phyloP scores from a whole-genome alignment of 35 echinoderm and acorn worm genomes.

The Apostichopus japonicus region DNA sequence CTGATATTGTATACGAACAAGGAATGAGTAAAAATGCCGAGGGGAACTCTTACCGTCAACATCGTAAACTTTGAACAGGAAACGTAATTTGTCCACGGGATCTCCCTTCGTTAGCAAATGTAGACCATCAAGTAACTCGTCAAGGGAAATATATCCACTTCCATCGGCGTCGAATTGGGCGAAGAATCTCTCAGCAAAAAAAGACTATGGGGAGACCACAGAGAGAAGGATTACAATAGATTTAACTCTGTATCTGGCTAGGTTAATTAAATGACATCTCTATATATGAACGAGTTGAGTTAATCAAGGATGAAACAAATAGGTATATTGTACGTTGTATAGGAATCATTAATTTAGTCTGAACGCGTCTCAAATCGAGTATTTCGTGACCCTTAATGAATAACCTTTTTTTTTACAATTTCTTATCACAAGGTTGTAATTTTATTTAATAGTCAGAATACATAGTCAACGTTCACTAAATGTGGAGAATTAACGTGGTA shows the following conservation, averaged over 20 bases:
- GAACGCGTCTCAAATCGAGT: neutral
- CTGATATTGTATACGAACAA: neutral
- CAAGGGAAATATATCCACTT: conserved; percentile 92
- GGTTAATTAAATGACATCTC: neutral
- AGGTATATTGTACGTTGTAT: neutral
- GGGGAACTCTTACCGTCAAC: conserved; percentile 89
- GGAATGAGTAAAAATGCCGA: neutral
- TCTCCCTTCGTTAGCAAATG: conserved; percentile 85
- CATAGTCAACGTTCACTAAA: neutral
- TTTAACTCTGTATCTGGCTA: neutral
- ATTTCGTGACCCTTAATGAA: neutral
- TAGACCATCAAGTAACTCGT: conserved; percentile 90
- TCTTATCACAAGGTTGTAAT: too few relatives aligned
- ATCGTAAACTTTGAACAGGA: conserved; percentile 97
- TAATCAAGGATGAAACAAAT: neutral
- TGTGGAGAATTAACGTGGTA: too few relatives aligned
- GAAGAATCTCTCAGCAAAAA: conserved; percentile 97
- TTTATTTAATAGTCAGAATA: neutral
- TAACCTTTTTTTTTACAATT: too few relatives aligned
- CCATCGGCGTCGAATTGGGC: conserved; percentile 91
- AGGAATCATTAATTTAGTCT: conserved; percentile 12
- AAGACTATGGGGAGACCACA: conserved; percentile 68
- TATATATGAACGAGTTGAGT: neutral
- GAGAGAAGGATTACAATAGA: neutral
- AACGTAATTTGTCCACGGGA: conserved; percentile 91